Percentiles rank a stretch among this genome's conserved stretches.
Conservation (phyloP, 2,797 vertebrate genomes). For the Enteromius fasciolatus region DNA sequence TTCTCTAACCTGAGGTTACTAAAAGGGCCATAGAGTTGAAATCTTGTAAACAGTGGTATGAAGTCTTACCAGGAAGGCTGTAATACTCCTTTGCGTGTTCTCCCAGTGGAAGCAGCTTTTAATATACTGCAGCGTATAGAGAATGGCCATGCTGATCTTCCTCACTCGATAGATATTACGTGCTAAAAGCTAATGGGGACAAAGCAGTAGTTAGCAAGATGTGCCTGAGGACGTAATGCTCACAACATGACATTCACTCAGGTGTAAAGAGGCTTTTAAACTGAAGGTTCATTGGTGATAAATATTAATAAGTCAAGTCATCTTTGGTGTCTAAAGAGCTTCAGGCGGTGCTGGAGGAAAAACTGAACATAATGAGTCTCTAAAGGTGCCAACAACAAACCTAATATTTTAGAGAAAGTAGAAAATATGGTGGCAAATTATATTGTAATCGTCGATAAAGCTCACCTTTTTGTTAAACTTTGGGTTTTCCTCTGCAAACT, state of each 20-base stretch:
- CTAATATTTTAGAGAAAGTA: conserved; percentile 34
- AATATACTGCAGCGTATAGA: conserved; percentile 93
- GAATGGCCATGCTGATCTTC: conserved; percentile 91
- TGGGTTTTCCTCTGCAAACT: conserved; percentile 83
- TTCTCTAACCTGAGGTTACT: conserved; percentile 46
- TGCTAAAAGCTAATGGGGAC: conserved; percentile 88
- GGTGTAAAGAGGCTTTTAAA: conserved; percentile 65
- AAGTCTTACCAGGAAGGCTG: conserved; percentile 88
- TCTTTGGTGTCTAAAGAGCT: conserved; percentile 63
- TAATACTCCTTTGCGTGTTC: conserved; percentile 85
- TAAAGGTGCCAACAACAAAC: conserved; percentile 19
- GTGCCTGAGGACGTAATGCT: conserved; percentile 70
- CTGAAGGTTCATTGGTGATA: conserved; percentile 50
- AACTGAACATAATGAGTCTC: conserved; percentile 21
- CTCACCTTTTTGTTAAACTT: conserved; percentile 34
- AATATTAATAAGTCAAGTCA: conserved; percentile 60
- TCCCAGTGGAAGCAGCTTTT: conserved; percentile 99
- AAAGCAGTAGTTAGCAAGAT: conserved; percentile 71
- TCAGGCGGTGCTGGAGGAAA: conserved; percentile 57
- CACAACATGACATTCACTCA: conserved; percentile 69
- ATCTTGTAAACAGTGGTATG: conserved; percentile 38
- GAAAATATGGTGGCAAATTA: conserved; percentile 23
- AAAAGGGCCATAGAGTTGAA: conserved; percentile 46
- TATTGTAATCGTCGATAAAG: background rate
- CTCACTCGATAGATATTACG: conserved; percentile 93